Evolutionary conservation across 2,888 invertebrate species (phyloP).

Genomic region (Spodoptera littoralis): DNA sequence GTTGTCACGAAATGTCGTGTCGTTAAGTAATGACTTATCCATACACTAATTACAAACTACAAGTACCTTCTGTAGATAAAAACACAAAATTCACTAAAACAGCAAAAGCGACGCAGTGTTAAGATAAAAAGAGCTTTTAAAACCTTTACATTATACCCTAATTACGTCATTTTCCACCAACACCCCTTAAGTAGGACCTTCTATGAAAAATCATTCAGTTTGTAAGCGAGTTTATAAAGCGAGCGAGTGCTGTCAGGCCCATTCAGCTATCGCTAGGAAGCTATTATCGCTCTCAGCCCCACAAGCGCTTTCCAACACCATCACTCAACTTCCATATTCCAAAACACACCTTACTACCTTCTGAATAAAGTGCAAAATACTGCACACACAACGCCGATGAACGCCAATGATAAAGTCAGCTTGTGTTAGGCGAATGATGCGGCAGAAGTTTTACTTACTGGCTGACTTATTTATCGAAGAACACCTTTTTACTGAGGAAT

Average conservation of each 20-base stretch:
- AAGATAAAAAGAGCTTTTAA: conserved; percentile 31
- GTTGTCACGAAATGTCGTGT: no score
- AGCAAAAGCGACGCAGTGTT: conserved; percentile 2
- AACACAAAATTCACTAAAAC: no score
- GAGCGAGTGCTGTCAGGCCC: conserved; percentile 62
- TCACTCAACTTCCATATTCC: conserved; percentile 33
- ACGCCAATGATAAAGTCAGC: conserved; percentile 59
- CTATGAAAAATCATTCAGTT: conserved; percentile 63
- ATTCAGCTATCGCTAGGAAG: conserved; percentile 76
- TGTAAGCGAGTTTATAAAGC: conserved; percentile 63
- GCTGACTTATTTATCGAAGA: conserved; percentile 58
- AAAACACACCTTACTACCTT: conserved; percentile 53
- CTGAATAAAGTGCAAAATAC: conserved; percentile 55
- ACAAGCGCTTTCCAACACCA: conserved; percentile 54
- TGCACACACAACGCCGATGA: conserved; percentile 45
- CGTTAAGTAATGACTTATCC: no score
- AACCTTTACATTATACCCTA: conserved; percentile 35
- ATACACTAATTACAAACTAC: no score
- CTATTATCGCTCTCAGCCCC: conserved; percentile 67
- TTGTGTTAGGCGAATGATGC: conserved; percentile 64
- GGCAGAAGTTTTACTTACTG: conserved; percentile 69
- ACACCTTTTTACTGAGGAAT: conserved; percentile 48
- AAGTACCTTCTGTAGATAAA: no score
- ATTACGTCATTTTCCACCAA: conserved; percentile 31
- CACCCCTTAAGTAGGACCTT: conserved; percentile 33